Conservation (phyloP, 2,888 invertebrate species). For the Crossocerus cetratus region DNA sequence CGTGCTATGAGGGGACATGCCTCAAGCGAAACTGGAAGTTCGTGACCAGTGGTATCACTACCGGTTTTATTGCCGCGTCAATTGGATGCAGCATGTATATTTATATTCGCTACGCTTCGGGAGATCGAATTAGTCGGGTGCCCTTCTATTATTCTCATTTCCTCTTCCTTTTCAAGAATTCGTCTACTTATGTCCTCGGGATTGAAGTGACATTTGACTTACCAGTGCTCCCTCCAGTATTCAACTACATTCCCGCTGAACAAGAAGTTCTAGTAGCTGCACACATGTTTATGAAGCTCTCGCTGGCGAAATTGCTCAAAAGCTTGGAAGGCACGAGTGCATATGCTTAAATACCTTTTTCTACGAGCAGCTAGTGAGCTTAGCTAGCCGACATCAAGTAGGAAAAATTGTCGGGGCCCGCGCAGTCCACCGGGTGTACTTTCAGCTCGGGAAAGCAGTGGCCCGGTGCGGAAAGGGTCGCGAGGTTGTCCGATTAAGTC, state of each 20-base stretch:
- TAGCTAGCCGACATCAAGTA: constrained; percentile 1
- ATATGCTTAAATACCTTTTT: not conserved
- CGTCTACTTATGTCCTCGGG: not conserved
- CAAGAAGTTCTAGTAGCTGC: too few species aligned
- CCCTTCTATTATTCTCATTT: not conserved
- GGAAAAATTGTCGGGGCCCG: not conserved
- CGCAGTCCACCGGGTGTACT: not conserved
- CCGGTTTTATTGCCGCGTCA: too few species aligned
- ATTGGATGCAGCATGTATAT: too few species aligned
- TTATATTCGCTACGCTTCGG: too few species aligned
- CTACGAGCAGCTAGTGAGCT: not conserved
- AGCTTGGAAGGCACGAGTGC: not conserved
- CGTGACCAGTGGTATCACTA: too few species aligned
- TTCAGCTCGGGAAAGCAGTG: too few species aligned
- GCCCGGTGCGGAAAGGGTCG: not conserved
- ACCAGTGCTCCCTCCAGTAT: not conserved
- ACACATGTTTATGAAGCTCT: not conserved
- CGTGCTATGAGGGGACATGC: not conserved
- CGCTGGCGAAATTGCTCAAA: not conserved
- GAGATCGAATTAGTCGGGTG: not conserved
- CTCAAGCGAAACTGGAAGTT: too few species aligned
- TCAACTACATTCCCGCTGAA: not conserved
- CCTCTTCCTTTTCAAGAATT: too few species aligned
- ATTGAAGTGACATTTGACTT: not conserved
- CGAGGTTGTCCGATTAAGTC: not conserved